phyloP scores from a whole-genome alignment of 2,113 vertebrate genomes.

The Fregetta grallaria region DNA sequence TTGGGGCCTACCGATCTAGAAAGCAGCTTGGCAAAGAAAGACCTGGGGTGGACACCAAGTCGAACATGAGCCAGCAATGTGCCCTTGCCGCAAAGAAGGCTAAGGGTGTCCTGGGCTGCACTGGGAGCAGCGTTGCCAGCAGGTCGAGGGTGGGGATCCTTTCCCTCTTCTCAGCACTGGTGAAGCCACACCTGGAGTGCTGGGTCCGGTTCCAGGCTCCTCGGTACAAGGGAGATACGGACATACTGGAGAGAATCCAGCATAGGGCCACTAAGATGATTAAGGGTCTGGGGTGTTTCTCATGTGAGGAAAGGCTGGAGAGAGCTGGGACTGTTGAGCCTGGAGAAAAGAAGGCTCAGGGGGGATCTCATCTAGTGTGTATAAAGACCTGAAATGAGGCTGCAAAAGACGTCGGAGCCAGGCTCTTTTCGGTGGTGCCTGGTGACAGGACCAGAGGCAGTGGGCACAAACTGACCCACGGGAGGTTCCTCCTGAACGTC shows the following conservation, averaged over 20 bases:
- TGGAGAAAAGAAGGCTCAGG: not conserved
- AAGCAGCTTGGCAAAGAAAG: not conserved
- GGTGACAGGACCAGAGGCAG: not conserved
- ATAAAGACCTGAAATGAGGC: not conserved
- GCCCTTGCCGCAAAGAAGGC: not conserved
- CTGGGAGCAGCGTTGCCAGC: not conserved
- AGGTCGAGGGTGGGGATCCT: not conserved
- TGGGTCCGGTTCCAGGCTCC: not conserved
- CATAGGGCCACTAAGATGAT: no score
- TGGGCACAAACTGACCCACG: no score
- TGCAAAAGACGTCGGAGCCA: not conserved
- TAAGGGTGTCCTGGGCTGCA: not conserved
- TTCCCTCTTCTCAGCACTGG: not conserved
- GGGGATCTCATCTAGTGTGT: not conserved
- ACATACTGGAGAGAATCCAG: no score
- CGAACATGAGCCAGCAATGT: not conserved
- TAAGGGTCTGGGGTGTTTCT: not conserved
- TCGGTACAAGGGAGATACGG: no score
- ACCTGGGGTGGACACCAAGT: not conserved
- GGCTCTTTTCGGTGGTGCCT: not conserved
- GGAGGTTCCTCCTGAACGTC: no score
- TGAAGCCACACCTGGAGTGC: not conserved
- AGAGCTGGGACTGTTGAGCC: not conserved
- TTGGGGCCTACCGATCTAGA: fast-evolving
- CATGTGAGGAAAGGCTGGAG: not conserved